A percentile compares a stretch with the other conserved stretches of the same genome.
phyloP scores from a whole-genome alignment of 2,113 vertebrate genomes.

The Barnardius zonarius region DNA sequence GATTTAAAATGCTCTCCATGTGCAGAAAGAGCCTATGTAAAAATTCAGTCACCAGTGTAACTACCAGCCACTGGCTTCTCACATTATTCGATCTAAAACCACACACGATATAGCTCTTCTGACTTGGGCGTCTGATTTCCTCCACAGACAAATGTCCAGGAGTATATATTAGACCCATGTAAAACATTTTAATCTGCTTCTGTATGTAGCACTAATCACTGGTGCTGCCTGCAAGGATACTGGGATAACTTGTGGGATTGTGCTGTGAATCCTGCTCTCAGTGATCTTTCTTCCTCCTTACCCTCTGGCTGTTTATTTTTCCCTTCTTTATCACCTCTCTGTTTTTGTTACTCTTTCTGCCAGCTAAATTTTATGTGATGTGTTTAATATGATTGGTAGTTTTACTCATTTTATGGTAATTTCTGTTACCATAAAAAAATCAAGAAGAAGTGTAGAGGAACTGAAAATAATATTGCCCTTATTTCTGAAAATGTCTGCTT shows the following conservation, averaged over 20 bases:
- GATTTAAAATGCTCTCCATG: not conserved
- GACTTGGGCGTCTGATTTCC: not conserved
- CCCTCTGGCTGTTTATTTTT: not conserved
- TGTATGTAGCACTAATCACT: not conserved
- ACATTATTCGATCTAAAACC: not conserved
- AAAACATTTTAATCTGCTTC: not conserved
- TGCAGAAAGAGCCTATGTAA: not conserved
- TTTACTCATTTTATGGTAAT: not conserved
- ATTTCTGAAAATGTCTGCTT: not conserved
- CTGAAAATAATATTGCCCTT: not conserved
- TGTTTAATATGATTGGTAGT: not conserved
- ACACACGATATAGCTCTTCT: not conserved
- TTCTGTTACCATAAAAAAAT: not conserved
- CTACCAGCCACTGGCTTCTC: not conserved
- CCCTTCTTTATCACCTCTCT: not conserved
- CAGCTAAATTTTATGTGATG: not conserved
- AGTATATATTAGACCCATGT: not conserved
- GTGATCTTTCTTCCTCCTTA: not conserved
- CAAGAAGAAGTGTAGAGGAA: not conserved
- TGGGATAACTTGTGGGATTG: not conserved
- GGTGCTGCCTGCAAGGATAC: not conserved
- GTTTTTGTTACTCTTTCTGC: not conserved
- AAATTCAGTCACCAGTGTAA: not conserved
- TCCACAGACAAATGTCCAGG: not conserved
- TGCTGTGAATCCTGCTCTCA: not conserved